These are phyloP conservation scores for Holothuria glaberrima DNA, from an alignment of 35 echinoderm and acorn worm genomes.

Conservation along the genomic window DNA sequence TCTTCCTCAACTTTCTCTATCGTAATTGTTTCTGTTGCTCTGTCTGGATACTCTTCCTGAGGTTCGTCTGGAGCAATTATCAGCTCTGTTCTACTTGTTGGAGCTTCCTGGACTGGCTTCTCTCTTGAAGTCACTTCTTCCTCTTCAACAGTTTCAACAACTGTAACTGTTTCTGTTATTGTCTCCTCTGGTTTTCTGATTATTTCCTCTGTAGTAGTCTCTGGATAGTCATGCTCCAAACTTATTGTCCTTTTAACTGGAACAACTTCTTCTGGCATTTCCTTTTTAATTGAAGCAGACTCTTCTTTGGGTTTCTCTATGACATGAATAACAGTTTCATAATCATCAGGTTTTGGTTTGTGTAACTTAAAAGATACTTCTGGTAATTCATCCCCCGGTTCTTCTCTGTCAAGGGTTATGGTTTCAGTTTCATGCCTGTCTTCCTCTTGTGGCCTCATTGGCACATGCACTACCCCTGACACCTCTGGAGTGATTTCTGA, in stretches of 20 bases:
- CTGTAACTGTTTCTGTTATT: neutral
- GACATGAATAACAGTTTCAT: constrained; percentile 3
- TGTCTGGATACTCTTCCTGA: neutral
- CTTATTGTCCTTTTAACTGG: constrained; percentile 24
- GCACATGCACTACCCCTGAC: constrained; percentile 8
- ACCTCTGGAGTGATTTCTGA: constrained; percentile 24
- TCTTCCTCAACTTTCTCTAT: neutral
- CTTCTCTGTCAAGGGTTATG: neutral
- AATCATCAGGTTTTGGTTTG: constrained; percentile 16
- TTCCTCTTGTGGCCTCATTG: constrained; percentile 23
- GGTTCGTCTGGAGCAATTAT: neutral
- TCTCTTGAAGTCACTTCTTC: neutral
- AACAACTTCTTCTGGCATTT: constrained; percentile 8
- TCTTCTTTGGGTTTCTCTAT: constrained; percentile 15
- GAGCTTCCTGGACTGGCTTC: neutral
- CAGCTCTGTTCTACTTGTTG: constrained; percentile 38
- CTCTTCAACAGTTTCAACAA: neutral
- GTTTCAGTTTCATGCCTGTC: constrained; percentile 13
- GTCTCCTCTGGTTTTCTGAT: neutral
- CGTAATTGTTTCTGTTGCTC: constrained; percentile 13
- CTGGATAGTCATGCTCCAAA: neutral
- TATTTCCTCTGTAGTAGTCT: too few relatives aligned
- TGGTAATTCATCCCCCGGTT: neutral
- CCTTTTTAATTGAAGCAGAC: neutral
- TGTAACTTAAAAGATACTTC: constrained; percentile 11